These are phyloP conservation scores for Frankliniella intonsa DNA, from an alignment of 2,888 invertebrate species.

Conservation along the genomic window DNA sequence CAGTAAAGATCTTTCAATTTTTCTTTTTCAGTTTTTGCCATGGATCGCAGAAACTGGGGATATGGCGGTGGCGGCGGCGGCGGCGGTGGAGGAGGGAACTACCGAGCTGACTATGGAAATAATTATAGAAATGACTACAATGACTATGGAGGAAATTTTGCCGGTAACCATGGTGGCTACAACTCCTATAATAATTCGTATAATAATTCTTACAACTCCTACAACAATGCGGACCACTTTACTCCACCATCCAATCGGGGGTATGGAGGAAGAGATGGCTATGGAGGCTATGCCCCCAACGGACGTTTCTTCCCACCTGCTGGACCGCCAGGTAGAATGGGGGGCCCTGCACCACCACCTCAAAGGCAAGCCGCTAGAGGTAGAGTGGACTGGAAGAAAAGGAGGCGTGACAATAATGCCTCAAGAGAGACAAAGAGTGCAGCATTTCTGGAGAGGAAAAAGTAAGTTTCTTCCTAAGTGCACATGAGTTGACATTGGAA, in stretches of 20 bases:
- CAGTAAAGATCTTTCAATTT: neutral
- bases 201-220: neutral
- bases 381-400: neutral
- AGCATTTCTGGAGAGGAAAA: constrained; percentile 1
- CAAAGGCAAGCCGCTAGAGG: neutral
- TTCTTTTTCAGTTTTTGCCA: neutral
- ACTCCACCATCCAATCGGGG: neutral
- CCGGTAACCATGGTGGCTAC: neutral
- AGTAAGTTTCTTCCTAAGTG: neutral
- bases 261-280: neutral
- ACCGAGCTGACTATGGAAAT: neutral
- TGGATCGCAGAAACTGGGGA: neutral
- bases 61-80: neutral
- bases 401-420: constrained; percentile 11
- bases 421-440: constrained; percentile 11
- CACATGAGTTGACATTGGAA: too few species aligned
- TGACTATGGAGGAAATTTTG: neutral
- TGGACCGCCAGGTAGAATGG: neutral
- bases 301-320: neutral
- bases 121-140: neutral
- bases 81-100: neutral
- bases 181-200: neutral
- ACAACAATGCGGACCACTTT: constrained; percentile 8
- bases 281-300: neutral
- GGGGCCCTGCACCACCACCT: neutral